Base-by-base conservation (phyloP, 2,113 vertebrate species). In the Mionectes macconnelli region DNA sequence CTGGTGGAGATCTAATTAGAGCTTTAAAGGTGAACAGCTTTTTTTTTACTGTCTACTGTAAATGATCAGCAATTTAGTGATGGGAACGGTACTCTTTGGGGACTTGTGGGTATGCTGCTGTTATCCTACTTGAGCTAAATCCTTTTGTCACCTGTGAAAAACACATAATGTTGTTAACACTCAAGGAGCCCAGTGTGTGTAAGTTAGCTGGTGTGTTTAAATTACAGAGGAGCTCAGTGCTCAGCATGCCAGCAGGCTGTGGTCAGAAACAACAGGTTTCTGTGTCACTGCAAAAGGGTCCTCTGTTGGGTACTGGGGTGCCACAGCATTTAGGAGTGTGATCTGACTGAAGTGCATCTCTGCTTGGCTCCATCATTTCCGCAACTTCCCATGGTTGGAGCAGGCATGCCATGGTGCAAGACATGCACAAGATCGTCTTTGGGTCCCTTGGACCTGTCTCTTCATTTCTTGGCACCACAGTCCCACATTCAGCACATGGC, bases 291-390 rank as follows among this genome's bases (percentile, higher is more conserved):
- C 25, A 49, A 23, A 62, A 0, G 2, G 17, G 8, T 63, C 35
- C 8, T 4, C 30, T 75, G 17, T 72, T 89, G 37, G 6, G 14
- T 69, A 59, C 31, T 52, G 64, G 23, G 17, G 16, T 60, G 23
- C 40, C 2, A 3, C 19, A 44, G 45, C 3, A 1, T 87, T 87
- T 67, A 25, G 13, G 33, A 21, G 5, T 74, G 28, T 1, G 3
- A 62, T 45, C 40, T 44, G 37, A 28, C n/a, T 0, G 4, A 49
- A 60, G 57, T 0, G 0, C 57, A 39, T 18, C 25, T 68, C 20
- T 59, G 53, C 55, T 60, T 63, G 42, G 67, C 31, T 76, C 53
- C 0, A 1, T 64, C 52, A 37, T 83, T 86, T 25, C 53, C 33
- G 12, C 1, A 8, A 6, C 16, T 31, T 94, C 21, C 31, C 27